A percentile compares a stretch with the other conserved stretches of the same genome.
phyloP scores from a whole-genome alignment of 2,888 invertebrate genomes.

The Caenorhabditis wallacei region DNA sequence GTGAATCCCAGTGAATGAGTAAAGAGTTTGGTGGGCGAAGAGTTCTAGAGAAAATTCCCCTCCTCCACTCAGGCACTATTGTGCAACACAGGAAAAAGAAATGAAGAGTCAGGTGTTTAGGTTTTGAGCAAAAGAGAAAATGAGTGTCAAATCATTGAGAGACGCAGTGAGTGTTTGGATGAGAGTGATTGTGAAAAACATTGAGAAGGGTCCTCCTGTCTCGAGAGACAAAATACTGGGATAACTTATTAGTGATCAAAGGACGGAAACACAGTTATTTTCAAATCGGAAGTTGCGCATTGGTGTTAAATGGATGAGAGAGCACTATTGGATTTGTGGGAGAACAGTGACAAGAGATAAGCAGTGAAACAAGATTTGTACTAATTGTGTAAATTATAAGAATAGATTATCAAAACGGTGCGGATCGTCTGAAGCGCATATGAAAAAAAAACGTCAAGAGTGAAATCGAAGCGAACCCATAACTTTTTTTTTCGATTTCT shows the following conservation, averaged over 20 bases:
- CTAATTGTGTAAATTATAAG: no score
- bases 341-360: not conserved
- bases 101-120: constrained; percentile 57
- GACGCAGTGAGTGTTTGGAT: constrained; percentile 39
- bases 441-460: no score
- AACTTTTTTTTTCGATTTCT: no score
- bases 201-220: constrained; percentile 31
- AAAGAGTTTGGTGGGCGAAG: constrained; percentile 19
- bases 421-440: no score
- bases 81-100: constrained; percentile 46
- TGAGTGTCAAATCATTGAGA: constrained; percentile 38
- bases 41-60: constrained; percentile 37
- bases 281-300: not conserved
- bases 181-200: constrained; percentile 22
- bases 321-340: not conserved
- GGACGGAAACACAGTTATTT: not conserved
- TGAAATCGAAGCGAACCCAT: no score
- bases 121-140: constrained; percentile 25
- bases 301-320: not conserved
- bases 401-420: no score
- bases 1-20: constrained; percentile 32
- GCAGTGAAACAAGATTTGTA: no score
- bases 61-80: constrained; percentile 58
- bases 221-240: constrained; percentile 18
- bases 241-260: constrained; percentile 51